These are phyloP conservation scores for Charina bottae DNA, from an alignment of 2,113 vertebrate species.

Conservation along the genomic window DNA sequence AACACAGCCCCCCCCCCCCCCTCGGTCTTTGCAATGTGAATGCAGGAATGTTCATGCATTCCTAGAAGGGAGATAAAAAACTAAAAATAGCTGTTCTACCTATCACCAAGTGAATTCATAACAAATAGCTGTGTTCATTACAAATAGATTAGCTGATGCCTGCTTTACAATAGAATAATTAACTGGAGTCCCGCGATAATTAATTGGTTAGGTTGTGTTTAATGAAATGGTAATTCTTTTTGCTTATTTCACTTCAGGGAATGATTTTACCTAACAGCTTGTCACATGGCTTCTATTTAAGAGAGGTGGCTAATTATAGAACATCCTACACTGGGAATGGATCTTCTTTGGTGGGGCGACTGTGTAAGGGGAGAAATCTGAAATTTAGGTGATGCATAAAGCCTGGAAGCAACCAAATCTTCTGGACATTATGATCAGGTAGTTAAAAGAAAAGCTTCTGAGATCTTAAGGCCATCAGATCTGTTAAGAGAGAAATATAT, in stretches of 20 bases:
- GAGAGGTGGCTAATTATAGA: not conserved
- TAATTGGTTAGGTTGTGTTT: not conserved
- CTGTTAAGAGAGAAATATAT: not conserved
- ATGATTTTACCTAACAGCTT: not conserved
- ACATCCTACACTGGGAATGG: not conserved
- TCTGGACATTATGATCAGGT: not conserved
- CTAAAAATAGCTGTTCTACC: not conserved
- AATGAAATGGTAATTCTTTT: not conserved
- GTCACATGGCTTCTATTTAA: not conserved
- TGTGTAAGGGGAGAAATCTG: not conserved
- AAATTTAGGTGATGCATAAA: not conserved
- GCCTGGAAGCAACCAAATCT: not conserved
- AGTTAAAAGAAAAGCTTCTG: not conserved
- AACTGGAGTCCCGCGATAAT: not conserved
- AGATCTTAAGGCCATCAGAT: not conserved
- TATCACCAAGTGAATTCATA: not conserved
- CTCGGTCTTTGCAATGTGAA: not conserved
- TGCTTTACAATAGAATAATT: not conserved
- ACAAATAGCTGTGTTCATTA: not conserved
- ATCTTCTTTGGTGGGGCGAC: not conserved
- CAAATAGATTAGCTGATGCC: not conserved
- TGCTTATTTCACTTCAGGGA: not conserved
- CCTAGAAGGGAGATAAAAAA: not conserved
- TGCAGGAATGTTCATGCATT: not conserved
- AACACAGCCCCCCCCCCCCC: not conserved